Evolutionary conservation across 2,797 vertebrate species (phyloP).

Genomic region (Lycodopsis pacificus): DNA sequence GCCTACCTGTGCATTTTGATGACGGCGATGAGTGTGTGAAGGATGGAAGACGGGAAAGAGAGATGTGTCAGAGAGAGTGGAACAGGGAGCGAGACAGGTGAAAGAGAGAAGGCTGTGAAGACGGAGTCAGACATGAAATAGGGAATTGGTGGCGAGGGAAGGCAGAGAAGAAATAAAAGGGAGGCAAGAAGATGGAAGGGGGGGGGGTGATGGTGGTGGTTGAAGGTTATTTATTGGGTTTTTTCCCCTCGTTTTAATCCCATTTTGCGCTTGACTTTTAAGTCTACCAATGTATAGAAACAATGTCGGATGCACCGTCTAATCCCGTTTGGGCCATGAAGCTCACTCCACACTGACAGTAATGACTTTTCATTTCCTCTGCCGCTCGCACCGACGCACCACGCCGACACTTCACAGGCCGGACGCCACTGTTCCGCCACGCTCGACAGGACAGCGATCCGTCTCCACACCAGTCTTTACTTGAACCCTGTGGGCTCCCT

Average conservation of each 20-base stretch:
- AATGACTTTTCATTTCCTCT: slow-evolving; percentile 84
- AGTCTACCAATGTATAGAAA: slow-evolving; percentile 86
- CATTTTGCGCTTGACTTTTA: slow-evolving; percentile 87
- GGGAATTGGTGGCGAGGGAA: slow-evolving; percentile 57
- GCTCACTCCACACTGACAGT: slow-evolving; percentile 80
- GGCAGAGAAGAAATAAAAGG: slow-evolving; percentile 57
- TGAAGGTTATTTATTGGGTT: slow-evolving; percentile 84
- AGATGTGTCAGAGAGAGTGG: slow-evolving; percentile 50
- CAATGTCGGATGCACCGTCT: slow-evolving; percentile 84
- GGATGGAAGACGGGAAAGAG: slow-evolving; percentile 49
- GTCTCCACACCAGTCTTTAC: slow-evolving; percentile 64
- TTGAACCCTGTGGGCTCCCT: slow-evolving; percentile 57
- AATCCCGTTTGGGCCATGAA: slow-evolving; percentile 87
- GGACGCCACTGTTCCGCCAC: slow-evolving; percentile 67
- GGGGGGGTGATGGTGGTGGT: slow-evolving; percentile 30
- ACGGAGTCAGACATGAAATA: slow-evolving; percentile 66
- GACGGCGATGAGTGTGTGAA: slow-evolving; percentile 59
- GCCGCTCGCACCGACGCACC: slow-evolving; percentile 58
- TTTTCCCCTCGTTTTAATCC: slow-evolving; percentile 83
- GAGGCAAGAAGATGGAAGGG: slow-evolving; percentile 45
- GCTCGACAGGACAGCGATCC: slow-evolving; percentile 69
- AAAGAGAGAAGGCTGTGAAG: slow-evolving; percentile 49
- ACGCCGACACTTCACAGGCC: slow-evolving; percentile 72
- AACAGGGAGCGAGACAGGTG: slow-evolving; percentile 56
- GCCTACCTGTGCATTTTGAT: slow-evolving; percentile 71